Evolutionary conservation across 2,888 invertebrate genomes (phyloP).

Genomic region (Mechanitis mazaeus): DNA sequence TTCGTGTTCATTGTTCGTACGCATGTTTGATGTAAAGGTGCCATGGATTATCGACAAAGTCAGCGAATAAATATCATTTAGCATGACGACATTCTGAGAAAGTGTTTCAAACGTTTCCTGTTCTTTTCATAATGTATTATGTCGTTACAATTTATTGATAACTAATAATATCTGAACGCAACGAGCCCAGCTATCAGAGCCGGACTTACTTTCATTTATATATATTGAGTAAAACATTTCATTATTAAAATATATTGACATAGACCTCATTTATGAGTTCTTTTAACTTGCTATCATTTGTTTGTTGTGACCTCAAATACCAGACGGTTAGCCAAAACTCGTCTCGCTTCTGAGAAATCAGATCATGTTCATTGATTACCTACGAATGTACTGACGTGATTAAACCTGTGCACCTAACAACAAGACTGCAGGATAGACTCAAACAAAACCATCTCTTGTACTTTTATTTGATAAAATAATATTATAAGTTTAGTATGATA

Average conservation of each 20-base stretch:
- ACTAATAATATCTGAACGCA: no score
- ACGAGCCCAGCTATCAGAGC: no score
- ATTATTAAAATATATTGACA: no score
- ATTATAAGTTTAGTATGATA: no score
- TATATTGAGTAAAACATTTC: no score
- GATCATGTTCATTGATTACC: constrained; percentile 17
- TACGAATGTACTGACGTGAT: constrained; percentile 10
- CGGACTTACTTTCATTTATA: no score
- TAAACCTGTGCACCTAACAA: constrained; percentile 16
- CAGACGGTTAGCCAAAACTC: constrained; percentile 25
- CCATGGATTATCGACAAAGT: constrained; percentile 23
- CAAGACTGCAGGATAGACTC: background rate
- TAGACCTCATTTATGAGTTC: no score
- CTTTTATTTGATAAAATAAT: no score
- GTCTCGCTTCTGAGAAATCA: constrained; percentile 23
- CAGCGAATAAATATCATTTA: constrained; percentile 21
- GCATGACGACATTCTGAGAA: constrained; percentile 23
- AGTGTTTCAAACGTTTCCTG: constrained; percentile 19
- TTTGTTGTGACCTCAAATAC: constrained; percentile 10
- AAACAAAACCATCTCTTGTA: no score
- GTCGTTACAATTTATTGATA: no score
- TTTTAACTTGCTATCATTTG: no score
- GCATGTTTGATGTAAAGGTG: constrained; percentile 14
- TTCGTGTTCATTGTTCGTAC: background rate
- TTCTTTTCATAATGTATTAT: constrained; percentile 13